Base-by-base conservation (phyloP, 2,797 vertebrate species). In the Falco cherrug region DNA sequence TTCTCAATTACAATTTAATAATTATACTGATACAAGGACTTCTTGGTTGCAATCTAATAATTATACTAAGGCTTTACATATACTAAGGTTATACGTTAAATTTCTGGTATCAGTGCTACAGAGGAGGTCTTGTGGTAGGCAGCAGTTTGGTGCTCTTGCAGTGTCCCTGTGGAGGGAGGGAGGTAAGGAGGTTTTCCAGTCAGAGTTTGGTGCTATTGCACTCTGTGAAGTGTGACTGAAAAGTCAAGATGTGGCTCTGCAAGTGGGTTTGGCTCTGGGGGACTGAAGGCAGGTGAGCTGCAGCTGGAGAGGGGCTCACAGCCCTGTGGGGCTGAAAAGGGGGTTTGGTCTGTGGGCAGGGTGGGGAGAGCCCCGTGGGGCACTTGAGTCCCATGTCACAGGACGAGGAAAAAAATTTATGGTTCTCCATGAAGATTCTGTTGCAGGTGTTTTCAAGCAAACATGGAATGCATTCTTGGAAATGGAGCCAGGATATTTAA, bases 351-450 rank as follows among this genome's bases (percentile, higher is more conserved):
- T 60, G 16, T 59, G 4, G 48, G 5, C 26, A 48, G 28, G 11
- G 31, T 45, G 5, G 22, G 18, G 8, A 74, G 4, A 50, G 21
- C 11, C 11, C 31, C 0, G 0, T 29, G 24, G 11, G 10, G 8
- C 12, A 4, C 11, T 83, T 22, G 29, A 5, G 9, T 64, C 14
- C 33, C 8, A 11, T 13, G 21, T 50, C 17, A 22, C 13, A 47
- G 33, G 26, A 25, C 22, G 13, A 71, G 10, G 13, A 37, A 3
- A 2, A 53, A 76, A 84, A 76, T 8, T n/a, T 61, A 63, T 1
- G 8, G 11, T 59, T 81, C 22, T 60, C 29, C 5, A 45, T 18
- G 12, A 77, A 64, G 37, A 18, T 73, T 28, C 16, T 33, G 7
- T 31, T 64, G 28, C 26, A 60, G 65, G 39, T 53, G 31, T 54